Percentiles rank a stretch among this genome's conserved stretches.
Evolutionary conservation across 1,140 invertebrate species (phyloP).

Genomic region (Platorchestia sp.): DNA sequence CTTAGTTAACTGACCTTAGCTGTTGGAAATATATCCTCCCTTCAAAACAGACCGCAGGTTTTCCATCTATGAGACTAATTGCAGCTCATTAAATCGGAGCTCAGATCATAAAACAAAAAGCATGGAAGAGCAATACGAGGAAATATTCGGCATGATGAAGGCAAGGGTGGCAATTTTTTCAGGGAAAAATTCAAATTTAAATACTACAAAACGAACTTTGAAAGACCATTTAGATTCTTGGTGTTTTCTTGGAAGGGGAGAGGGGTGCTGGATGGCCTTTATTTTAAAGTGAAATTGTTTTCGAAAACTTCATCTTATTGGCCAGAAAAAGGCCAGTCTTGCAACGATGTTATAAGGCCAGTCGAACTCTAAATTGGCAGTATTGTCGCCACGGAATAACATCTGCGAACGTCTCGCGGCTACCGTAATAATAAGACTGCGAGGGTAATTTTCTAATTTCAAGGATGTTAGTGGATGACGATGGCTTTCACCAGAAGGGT

Average conservation of each 20-base stretch:
- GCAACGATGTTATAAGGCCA: background rate
- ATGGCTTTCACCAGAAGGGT: conserved; percentile 30
- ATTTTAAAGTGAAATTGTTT: no score
- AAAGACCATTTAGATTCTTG: no score
- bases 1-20: background rate
- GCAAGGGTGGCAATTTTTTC: no score
- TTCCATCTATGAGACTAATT: background rate
- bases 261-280: no score
- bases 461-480: conserved; percentile 46
- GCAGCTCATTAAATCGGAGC: background rate
- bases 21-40: background rate
- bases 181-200: no score
- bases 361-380: background rate
- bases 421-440: conserved; percentile 29
- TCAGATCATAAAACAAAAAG: background rate
- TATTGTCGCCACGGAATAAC: conserved; percentile 24
- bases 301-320: no score
- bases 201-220: no score
- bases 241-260: no score
- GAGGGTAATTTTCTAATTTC: conserved; percentile 50
- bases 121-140: background rate
- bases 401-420: background rate
- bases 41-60: background rate
- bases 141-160: background rate
- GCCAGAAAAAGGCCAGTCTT: no score